Base-by-base conservation (phyloP, 1,140 invertebrate species). In the Drosophila bipectinata region DNA sequence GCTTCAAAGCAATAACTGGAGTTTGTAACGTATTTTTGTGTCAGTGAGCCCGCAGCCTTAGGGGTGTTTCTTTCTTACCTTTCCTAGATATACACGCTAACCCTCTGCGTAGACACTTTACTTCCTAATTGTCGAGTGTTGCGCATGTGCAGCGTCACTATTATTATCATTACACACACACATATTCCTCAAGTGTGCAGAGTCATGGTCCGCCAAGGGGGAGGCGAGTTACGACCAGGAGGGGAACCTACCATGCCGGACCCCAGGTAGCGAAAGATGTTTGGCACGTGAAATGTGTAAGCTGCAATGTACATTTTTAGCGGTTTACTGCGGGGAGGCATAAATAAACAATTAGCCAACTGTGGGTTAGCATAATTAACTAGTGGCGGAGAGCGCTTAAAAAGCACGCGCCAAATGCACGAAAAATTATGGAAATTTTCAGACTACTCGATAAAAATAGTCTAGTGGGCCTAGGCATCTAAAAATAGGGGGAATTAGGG, bases 81-180 rank as follows among this genome's bases (percentile, higher is more conserved):
- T 15, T 51, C 37, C 41, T 4, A 6, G 6, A 37, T 12, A 37
- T 12, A 32, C 34, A 37, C 34, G 34, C 34, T 37, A 37, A 3
- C 32, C 32, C 32, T 71, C 37, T 73, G 66, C 41, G 49, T 54
- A 66, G 56, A 57, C 75, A 79, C 83, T 79, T 71, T 88, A 77
- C 72, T 79, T 83, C 83, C 79, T 88, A 88, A 83, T 79, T 81
- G 74, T 67, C 76, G 49, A 53, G 34, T 32, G 59, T 53, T 63
- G 87, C 87, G 87, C 87, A 90, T 90, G 82, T 87, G 87, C 87
- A 90, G 62, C 82, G 87, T 90, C 87, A 90, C 63, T 75, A 79
- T 82, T 81, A 90, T 90, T 84, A 90, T 87, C 85, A 82, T 82
- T 80, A 77, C 69, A 59, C 18, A 59, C 18, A 18, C 62, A 64